Evolutionary conservation across 2,797 vertebrate genomes (phyloP).

Genomic region (Arvicola amphibius): DNA sequence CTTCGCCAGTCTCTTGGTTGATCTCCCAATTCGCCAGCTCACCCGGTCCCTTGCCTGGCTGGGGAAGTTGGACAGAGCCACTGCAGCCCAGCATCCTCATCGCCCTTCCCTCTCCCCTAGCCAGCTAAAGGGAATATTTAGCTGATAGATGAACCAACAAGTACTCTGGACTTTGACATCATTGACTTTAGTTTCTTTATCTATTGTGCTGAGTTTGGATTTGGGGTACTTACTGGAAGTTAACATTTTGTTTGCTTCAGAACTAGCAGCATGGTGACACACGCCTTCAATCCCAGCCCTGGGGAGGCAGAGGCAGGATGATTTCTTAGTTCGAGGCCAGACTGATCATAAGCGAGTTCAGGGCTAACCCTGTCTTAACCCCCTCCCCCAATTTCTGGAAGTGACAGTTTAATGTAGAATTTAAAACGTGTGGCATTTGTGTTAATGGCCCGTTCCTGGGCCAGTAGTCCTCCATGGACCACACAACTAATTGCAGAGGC

Average conservation of each 20-base stretch:
- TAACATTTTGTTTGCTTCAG: background rate
- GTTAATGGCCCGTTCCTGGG: background rate
- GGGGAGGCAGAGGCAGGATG: background rate
- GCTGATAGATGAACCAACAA: background rate
- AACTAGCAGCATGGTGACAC: background rate
- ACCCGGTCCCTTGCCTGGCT: background rate
- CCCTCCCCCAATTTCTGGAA: background rate
- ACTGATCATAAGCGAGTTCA: background rate
- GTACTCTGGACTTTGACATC: background rate
- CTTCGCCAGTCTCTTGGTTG: background rate
- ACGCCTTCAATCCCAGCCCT: background rate
- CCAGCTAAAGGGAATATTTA: background rate
- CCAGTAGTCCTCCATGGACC: background rate
- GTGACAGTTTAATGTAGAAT: conserved; percentile 33
- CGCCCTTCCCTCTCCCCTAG: too few relatives aligned
- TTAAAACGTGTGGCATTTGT: background rate
- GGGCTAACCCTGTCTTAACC: background rate
- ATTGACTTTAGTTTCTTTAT: background rate
- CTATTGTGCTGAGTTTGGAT: background rate
- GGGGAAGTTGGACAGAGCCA: background rate
- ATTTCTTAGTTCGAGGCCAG: background rate
- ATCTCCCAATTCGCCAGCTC: background rate
- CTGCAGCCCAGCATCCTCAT: background rate
- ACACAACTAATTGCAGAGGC: background rate
- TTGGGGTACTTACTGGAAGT: background rate